A percentile compares a stretch with the other conserved stretches of the same genome.
Evolutionary conservation across 2,888 invertebrate species (phyloP).

Genomic region (Coleophora flavipennella): DNA sequence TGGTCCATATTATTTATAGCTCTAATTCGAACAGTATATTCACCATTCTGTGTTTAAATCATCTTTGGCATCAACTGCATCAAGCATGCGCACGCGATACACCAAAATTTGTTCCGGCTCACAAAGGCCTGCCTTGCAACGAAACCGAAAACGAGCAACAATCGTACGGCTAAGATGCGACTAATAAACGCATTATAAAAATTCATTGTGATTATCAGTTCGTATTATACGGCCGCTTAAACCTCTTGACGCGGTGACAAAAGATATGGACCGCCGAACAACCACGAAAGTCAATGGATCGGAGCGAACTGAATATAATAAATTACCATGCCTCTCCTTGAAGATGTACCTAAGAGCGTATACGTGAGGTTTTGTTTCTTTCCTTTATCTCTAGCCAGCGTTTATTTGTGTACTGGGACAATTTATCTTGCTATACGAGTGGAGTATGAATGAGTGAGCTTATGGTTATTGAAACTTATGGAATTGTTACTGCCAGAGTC

Average conservation of each 20-base stretch:
- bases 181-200: slow-evolving; percentile 64
- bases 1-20: too few relatives aligned
- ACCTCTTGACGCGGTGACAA: slow-evolving; percentile 59
- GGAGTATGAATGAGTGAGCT: slow-evolving; percentile 60
- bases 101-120: slow-evolving; percentile 58
- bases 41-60: slow-evolving; percentile 4
- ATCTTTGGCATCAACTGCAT: slow-evolving; percentile 31
- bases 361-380: slow-evolving; percentile 47
- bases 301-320: slow-evolving; percentile 63
- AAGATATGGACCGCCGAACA: slow-evolving; percentile 49
- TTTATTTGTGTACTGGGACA: slow-evolving; percentile 62
- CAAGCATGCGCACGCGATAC: slow-evolving; percentile 52
- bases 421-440: slow-evolving; percentile 64
- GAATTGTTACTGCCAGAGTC: slow-evolving; percentile 30
- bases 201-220: slow-evolving; percentile 70
- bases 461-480: slow-evolving; percentile 45
- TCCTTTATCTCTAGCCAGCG: slow-evolving; percentile 43
- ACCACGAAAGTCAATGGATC: slow-evolving; percentile 66
- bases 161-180: slow-evolving; percentile 49
- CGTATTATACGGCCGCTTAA: slow-evolving; percentile 71
- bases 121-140: slow-evolving; percentile 33
- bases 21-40: not conserved
- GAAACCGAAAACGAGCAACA: slow-evolving; percentile 42
- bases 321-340: slow-evolving; percentile 55
- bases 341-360: slow-evolving; percentile 33